These are phyloP conservation scores for Andrena flavipes DNA, from an alignment of 2,888 invertebrate species.

Conservation along the genomic window DNA sequence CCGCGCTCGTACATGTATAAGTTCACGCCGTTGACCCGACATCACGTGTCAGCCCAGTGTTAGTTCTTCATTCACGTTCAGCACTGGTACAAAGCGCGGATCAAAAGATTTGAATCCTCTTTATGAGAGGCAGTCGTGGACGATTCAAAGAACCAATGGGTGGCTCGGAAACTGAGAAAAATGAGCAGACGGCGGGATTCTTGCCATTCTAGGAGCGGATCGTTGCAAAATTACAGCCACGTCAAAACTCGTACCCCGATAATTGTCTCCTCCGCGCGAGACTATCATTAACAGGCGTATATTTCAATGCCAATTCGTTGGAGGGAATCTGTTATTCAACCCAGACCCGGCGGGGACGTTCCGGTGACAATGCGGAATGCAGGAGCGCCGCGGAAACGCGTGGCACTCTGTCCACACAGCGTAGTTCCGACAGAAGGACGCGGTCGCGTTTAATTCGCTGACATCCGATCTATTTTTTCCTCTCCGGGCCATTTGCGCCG, in stretches of 20 bases:
- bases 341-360: background rate
- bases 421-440: slow-evolving; percentile 26
- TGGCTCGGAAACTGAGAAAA: too few species aligned
- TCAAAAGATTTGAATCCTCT: too few species aligned
- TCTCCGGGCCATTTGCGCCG: background rate
- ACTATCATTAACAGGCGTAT: slow-evolving; percentile 24
- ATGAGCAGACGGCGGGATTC: too few species aligned
- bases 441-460: slow-evolving; percentile 38
- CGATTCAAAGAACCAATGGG: too few species aligned
- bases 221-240: background rate
- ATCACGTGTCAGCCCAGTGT: too few species aligned
- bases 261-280: slow-evolving; percentile 28
- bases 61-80: too few species aligned
- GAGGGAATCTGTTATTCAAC: slow-evolving; percentile 32
- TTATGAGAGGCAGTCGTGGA: too few species aligned
- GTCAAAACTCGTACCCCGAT: background rate
- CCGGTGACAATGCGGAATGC: slow-evolving; percentile 31
- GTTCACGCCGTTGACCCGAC: background rate
- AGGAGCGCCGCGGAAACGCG: slow-evolving; percentile 14
- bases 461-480: slow-evolving; percentile 51
- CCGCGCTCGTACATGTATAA: background rate
- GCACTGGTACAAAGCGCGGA: too few species aligned
- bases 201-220: background rate
- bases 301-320: slow-evolving; percentile 25
- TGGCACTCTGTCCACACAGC: slow-evolving; percentile 5